These are phyloP conservation scores for Babyrousa celebensis DNA, from an alignment of 2,797 vertebrate genomes.

Conservation along the genomic window DNA sequence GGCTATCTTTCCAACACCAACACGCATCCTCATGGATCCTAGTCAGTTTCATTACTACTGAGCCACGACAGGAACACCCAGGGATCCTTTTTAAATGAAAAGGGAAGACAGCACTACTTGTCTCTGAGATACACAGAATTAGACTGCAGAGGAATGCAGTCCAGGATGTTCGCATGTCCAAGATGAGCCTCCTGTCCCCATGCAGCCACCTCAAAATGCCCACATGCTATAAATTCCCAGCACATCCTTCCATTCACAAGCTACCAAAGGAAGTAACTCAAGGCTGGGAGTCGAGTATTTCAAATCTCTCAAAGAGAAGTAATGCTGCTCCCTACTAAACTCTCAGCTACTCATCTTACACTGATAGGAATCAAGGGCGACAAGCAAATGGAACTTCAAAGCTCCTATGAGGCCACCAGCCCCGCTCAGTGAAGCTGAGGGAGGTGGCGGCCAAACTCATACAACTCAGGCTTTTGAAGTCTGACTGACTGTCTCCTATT, in stretches of 20 bases:
- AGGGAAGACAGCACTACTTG: background rate
- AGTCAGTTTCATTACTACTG: too few relatives aligned
- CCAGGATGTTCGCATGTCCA: background rate
- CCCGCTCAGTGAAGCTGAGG: background rate
- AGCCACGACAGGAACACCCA: too few relatives aligned
- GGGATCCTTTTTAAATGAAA: background rate
- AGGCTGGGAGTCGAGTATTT: background rate
- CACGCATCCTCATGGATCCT: too few relatives aligned
- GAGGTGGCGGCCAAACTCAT: background rate
- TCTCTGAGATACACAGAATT: conserved; percentile 21
- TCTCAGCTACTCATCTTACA: conserved; percentile 30
- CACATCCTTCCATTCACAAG: background rate
- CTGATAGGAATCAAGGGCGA: background rate
- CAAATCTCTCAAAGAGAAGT: conserved; percentile 31
- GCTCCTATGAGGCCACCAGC: background rate
- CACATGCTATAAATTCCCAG: background rate
- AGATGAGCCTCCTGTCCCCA: background rate
- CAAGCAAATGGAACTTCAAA: conserved; percentile 63
- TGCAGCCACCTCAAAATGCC: background rate
- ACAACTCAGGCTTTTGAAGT: conserved; percentile 47
- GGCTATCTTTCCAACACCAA: too few relatives aligned
- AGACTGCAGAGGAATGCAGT: background rate
- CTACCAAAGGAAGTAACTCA: background rate
- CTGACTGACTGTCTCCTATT: background rate
- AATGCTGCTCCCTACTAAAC: background rate